phyloP scores from a whole-genome alignment of 2,888 invertebrate genomes.

The Caenorhabditis macrosperma region DNA sequence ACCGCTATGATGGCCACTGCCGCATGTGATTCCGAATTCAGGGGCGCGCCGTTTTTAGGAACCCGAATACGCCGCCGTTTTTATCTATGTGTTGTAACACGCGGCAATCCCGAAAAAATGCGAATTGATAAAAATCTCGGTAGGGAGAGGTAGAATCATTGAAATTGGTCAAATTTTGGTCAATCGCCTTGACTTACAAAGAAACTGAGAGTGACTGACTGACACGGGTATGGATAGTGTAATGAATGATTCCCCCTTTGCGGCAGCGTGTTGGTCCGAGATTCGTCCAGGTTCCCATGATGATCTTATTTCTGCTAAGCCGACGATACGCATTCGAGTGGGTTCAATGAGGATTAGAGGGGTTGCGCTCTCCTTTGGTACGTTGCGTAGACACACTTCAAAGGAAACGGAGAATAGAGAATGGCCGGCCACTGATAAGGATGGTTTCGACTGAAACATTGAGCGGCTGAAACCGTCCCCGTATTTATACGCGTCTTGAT shows the following conservation, averaged over 20 bases:
- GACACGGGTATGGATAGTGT: neutral
- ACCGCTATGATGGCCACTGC: too few relatives aligned
- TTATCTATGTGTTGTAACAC: neutral
- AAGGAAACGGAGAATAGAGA: too few relatives aligned
- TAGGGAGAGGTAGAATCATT: slow-evolving; percentile 2
- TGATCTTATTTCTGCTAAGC: slow-evolving; percentile 52
- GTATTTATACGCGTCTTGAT: too few relatives aligned
- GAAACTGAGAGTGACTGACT: neutral
- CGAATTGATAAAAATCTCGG: slow-evolving; percentile 6
- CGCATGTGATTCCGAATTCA: neutral
- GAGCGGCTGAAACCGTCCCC: too few relatives aligned
- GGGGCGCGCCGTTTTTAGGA: neutral
- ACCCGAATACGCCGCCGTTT: neutral
- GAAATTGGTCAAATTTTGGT: slow-evolving; percentile 26
- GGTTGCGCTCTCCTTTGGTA: neutral
- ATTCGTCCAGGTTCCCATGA: slow-evolving; percentile 37
- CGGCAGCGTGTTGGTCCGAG: neutral
- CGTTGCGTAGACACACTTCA: neutral
- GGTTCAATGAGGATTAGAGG: slow-evolving; percentile 48
- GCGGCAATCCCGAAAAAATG: neutral
- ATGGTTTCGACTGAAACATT: too few relatives aligned
- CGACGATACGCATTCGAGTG: slow-evolving; percentile 38
- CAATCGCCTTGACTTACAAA: neutral
- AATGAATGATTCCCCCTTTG: neutral
- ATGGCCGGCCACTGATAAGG: too few relatives aligned